These are phyloP conservation scores for Bucorvus abyssinicus DNA, from an alignment of 2,797 vertebrate species.

Conservation along the genomic window DNA sequence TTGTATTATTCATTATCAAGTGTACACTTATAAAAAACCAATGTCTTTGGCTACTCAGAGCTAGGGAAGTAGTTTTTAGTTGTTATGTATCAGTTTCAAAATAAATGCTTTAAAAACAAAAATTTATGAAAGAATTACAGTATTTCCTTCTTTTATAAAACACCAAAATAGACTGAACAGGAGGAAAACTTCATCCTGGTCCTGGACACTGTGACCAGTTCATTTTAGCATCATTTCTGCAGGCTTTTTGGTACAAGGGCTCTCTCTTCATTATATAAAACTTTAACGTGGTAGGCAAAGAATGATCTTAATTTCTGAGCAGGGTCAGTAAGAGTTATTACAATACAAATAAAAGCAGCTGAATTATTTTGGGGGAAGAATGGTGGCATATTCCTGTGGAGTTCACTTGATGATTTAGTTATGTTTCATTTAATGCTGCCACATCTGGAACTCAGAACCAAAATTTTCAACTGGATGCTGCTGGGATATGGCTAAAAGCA, in stretches of 20 bases:
- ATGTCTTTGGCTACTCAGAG: background rate
- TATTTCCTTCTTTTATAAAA: background rate
- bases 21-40: background rate
- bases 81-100: background rate
- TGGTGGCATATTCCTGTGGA: background rate
- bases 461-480: background rate
- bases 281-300: background rate
- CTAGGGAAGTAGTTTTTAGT: background rate
- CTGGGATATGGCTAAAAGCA: background rate
- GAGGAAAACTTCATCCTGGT: background rate
- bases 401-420: background rate
- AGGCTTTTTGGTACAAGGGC: background rate
- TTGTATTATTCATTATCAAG: background rate
- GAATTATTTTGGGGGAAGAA: background rate
- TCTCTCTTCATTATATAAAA: background rate
- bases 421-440: background rate
- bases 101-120: background rate
- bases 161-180: background rate
- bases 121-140: background rate
- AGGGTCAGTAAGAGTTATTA: background rate
- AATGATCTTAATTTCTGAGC: background rate
- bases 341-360: background rate
- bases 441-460: background rate
- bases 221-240: background rate
- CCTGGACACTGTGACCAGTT: background rate